phyloP scores from a whole-genome alignment of 2,888 invertebrate genomes.

The Cataglyphis rosenhaueri region DNA sequence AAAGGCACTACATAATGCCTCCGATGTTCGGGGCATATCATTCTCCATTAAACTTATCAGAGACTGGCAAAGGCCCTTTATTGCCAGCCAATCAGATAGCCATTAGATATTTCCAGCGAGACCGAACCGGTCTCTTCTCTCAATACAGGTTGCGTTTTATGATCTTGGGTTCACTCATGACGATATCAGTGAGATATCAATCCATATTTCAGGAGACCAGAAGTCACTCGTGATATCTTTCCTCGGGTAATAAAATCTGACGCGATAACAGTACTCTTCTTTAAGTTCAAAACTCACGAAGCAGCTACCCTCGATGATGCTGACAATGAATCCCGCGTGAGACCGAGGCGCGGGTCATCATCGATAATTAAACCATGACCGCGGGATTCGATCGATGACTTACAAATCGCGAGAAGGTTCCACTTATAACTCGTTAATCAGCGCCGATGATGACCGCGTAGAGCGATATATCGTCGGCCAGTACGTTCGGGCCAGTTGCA shows the following conservation, averaged over 20 bases:
- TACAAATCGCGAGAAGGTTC: conserved; percentile 48
- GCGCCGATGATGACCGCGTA: conserved; percentile 46
- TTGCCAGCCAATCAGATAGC: conserved; percentile 49
- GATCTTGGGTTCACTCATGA: conserved; percentile 58
- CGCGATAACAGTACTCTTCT: not conserved
- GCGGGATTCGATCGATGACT: conserved; percentile 34
- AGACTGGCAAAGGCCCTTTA: conserved; percentile 51
- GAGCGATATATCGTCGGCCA: conserved; percentile 36
- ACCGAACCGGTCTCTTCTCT: conserved; percentile 38
- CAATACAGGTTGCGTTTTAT: conserved; percentile 52
- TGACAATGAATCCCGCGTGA: conserved; percentile 30
- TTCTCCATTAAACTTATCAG: conserved; percentile 74
- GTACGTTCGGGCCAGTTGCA: conserved; percentile 46
- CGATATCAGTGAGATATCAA: not conserved
- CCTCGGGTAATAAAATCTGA: not conserved
- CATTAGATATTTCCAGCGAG: conserved; percentile 48
- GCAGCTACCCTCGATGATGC: conserved; percentile 20
- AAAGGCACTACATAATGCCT: conserved; percentile 21
- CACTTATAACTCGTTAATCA: conserved; percentile 54
- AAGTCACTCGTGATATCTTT: not conserved
- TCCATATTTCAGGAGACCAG: not conserved
- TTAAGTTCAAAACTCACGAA: not conserved
- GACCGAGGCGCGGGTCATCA: conserved; percentile 38
- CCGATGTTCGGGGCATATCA: conserved; percentile 35
- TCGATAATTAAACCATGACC: conserved; percentile 51